Evolutionary conservation across 2,888 invertebrate genomes (phyloP), one percentile per base, ranked within the genome.

Genomic region (Lycocerus yunnanus): DNA sequence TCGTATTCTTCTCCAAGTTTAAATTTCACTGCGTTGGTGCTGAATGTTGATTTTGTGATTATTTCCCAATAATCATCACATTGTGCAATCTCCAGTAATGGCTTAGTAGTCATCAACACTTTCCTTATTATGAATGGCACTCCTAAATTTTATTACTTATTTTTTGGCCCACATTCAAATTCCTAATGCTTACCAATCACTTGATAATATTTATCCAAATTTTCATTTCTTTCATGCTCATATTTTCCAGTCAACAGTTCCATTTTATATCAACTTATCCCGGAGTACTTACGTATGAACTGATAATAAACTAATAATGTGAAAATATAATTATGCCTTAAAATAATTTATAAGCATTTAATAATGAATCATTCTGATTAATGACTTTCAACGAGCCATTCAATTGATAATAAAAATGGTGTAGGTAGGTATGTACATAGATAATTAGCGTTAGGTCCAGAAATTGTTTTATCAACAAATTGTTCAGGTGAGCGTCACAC

Each of bases 101-200:
- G 43, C 43, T 5, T n/a, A 1, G n/a, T 43, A 4, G 6, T 43
- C 43, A 2, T 43, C 6, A 43, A 8, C n/a, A 43, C n/a, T 66
- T 91, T 92, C 75, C 92, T 88, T 0, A 90, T 90, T 83, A 93
- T 87, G 78, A 88, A 92, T 59, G 92, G 92, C 0, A 93, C 91
- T 78, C 92, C 92, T 92, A 75, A 80, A 84, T 72, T 6, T 21
- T 68, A 66, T 59, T 18, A n/a, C 18, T 15, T 1, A 58, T 18
- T 20, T 20, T n/a, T 18, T 8, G 24, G 0, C 16, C 5, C 18
- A 18, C n/a, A 2, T 59, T 59, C 13, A 18, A 65, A 20, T 21
- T 13, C 13, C 14, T 2, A 8, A 15, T 16, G 86, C 89, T 84
- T 86, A 92, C 92, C 92, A 78, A 91, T 86, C 69, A 90, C 90